Evolutionary conservation across 2,888 invertebrate species (phyloP), one percentile per base, ranked within the genome.

Genomic region (Aspidapion aeneum): DNA sequence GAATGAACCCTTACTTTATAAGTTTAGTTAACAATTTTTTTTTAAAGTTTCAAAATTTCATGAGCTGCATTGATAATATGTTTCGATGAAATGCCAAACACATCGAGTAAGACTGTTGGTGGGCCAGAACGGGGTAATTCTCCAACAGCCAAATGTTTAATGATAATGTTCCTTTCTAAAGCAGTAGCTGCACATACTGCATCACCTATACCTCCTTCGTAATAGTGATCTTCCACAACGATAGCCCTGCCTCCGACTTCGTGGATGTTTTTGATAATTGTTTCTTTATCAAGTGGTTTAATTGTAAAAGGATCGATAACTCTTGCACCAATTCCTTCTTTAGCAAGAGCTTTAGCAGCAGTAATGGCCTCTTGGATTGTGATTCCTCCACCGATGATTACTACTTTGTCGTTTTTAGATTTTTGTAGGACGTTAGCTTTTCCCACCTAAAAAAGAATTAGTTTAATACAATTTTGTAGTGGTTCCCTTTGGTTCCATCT

Each of bases 161-260:
- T 87, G 1, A 87, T 74, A 58, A 91, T 84, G 75, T 89, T 86
- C 1, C 87, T 86, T 73, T 90, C 86, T 70, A 86, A 80, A 1
- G 93, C 87, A 63, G 96, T 83, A 5, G 92, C 94, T 0, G 91
- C 88, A 16, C 90, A 78, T 7, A 98, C 98, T 18, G 98, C 97
- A 78, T 99, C 98, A 65, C 99, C 99, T 61, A 99, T 77, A 59
- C 99, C 99, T 67, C 99, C 97, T 79, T 93, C 93, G 69, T 91
- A 88, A 79, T 99, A 99, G 81, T 99, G 99, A 79, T 99, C 99
- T 80, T 99, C 99, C 0, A 98, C 96, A 48, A 96, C 95, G 58
- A 99, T 79, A 61, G 99, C 86, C 9, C 88, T 83, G 1, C 96
- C 96, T 5, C 90, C 91, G 62, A 86, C 89, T 61, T 89, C 90